phyloP scores from a whole-genome alignment of 2,797 vertebrate species.

The Spinus olivaceus region DNA sequence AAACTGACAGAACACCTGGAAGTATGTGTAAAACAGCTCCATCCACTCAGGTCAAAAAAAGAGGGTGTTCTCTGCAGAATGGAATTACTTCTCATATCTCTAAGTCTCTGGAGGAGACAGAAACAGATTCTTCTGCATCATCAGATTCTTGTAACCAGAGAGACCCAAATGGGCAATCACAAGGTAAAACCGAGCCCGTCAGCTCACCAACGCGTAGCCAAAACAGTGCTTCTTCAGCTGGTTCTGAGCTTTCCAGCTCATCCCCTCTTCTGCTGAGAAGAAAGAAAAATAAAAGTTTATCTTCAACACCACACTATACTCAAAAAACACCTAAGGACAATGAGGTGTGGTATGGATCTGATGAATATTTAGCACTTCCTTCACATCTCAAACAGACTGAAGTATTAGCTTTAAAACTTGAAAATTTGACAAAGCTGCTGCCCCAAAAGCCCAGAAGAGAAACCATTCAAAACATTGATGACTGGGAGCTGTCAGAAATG shows the following conservation, averaged over 20 bases:
- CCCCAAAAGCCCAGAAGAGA: constrained; percentile 80
- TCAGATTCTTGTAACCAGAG: constrained; percentile 47
- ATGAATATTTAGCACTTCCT: constrained; percentile 94
- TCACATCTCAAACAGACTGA: constrained; percentile 92
- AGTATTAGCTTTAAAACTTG: constrained; percentile 88
- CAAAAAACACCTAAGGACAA: constrained; percentile 62
- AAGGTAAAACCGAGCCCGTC: constrained; percentile 39
- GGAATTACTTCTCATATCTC: constrained; percentile 9
- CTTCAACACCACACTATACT: constrained; percentile 27
- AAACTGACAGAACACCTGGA: constrained; percentile 11
- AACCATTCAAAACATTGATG: constrained; percentile 90
- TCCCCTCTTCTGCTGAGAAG: constrained; percentile 35
- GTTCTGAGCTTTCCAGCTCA: constrained; percentile 52
- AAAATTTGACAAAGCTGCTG: constrained; percentile 86
- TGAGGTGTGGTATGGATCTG: constrained; percentile 91
- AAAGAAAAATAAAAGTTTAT: constrained; percentile 48
- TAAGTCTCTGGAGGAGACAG: constrained; percentile 37
- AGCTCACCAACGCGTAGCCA: constrained; percentile 42
- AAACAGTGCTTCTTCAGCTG: constrained; percentile 56
- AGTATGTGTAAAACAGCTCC: not conserved
- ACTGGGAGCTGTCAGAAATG: constrained; percentile 94
- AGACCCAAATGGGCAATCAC: not conserved
- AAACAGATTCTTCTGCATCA: constrained; percentile 63
- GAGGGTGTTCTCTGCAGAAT: not conserved
- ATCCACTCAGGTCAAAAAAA: not conserved